Percentiles rank a stretch among this genome's conserved stretches.
These are phyloP conservation scores for Percopsis omiscomaycus DNA, from an alignment of 2,797 vertebrate genomes.

Conservation along the genomic window DNA sequence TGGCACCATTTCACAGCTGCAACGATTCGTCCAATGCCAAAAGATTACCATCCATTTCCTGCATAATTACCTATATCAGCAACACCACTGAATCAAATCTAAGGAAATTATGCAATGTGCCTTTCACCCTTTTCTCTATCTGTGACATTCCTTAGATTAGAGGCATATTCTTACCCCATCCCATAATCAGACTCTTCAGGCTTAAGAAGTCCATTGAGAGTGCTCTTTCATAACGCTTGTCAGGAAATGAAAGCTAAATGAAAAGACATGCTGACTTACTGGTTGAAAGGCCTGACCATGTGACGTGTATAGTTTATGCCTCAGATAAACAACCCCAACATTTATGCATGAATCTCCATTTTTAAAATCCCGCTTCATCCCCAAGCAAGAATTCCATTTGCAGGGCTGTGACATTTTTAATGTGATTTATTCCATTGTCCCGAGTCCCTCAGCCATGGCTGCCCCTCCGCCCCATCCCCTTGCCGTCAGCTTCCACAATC, in stretches of 20 bases:
- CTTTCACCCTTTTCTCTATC: constrained; percentile 20
- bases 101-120: background rate
- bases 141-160: constrained; percentile 23
- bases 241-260: constrained; percentile 48
- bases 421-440: constrained; percentile 72
- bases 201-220: constrained; percentile 38
- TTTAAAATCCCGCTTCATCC: constrained; percentile 42
- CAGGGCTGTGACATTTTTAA: constrained; percentile 62
- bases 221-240: constrained; percentile 45
- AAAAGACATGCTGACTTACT: constrained; percentile 43
- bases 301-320: constrained; percentile 46
- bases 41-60: constrained; percentile 12
- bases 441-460: constrained; percentile 45
- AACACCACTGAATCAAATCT: constrained; percentile 12
- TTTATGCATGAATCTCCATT: constrained; percentile 34
- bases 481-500: constrained; percentile 72
- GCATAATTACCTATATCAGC: constrained; percentile 21
- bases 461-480: constrained; percentile 58
- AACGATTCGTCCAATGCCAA: constrained; percentile 7
- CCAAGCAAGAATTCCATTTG: constrained; percentile 49
- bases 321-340: constrained; percentile 40
- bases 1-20: background rate
- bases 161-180: constrained; percentile 24
- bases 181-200: constrained; percentile 24
- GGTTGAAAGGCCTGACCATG: constrained; percentile 47